Base-by-base conservation (phyloP, 2,797 vertebrate genomes). In the Epinephelus malabaricus region DNA sequence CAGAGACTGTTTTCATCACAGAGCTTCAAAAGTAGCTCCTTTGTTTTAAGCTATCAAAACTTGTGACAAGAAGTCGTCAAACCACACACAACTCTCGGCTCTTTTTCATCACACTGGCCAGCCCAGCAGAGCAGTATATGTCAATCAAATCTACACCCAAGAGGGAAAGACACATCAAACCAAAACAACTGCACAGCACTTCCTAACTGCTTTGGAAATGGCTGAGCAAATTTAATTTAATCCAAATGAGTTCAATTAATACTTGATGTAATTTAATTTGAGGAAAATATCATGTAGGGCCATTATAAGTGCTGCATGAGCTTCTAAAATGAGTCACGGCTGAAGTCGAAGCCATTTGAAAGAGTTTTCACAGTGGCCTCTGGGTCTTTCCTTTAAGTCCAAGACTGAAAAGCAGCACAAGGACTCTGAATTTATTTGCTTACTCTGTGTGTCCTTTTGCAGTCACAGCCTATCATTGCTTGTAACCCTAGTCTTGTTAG, bases 241-340 rank as follows among this genome's bases (percentile, higher is more conserved):
- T 50, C 54, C 73, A 86, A 70, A 88, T 66, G 45, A 82, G 67
- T 69, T 79, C 58, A 86, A 82, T 88, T 82, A 81, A 88, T 75
- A 79, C 64, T 73, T 71, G 56, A 78, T 84, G 49, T 76, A 70
- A 85, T 82, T 40, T 82, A 79, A 84, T 79, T 81, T 69, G 61
- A 81, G 53, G 56, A 18, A 87, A 81, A 70, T 53, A 83, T 63
- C 49, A 76, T 17, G 40, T 12, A 13, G 38, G 62, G 40, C 14
- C 49, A 53, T 76, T 60, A 68, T 81, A 56, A 27, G 66, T 55
- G 38, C 69, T 50, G 50, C 12, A 14, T 56, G 38, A 76, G 59
- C 40, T 53, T 73, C 34, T 45, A 5, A 62, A 79, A 27, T 55
- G 21, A 81, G 71, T 67, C 53, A 25, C n/a, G 4, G 58, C 25